These are phyloP conservation scores for Tribolium madens DNA, from an alignment of 1,140 invertebrate species.

Conservation along the genomic window DNA sequence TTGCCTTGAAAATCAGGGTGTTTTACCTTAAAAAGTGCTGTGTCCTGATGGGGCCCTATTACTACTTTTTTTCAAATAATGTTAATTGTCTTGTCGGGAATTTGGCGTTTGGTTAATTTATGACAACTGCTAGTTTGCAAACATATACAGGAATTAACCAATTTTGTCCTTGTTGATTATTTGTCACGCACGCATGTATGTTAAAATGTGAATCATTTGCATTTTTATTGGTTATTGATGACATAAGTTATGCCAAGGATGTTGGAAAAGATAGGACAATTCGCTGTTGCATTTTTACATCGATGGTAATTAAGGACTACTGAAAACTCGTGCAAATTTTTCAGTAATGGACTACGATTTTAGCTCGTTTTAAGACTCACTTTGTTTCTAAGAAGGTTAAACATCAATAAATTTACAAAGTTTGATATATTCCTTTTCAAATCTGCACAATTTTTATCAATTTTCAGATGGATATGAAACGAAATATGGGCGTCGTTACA, in stretches of 20 bases:
- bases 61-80: conserved; percentile 18
- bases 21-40: too few relatives aligned
- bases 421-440: too few relatives aligned
- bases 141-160: conserved; percentile 9
- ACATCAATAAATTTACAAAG: too few relatives aligned
- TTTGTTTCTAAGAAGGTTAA: not conserved
- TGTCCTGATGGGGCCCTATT: too few relatives aligned
- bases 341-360: not conserved
- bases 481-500: too few relatives aligned
- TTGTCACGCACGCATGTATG: conserved; percentile 5
- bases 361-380: not conserved
- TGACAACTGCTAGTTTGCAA: too few relatives aligned
- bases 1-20: too few relatives aligned
- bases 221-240: not conserved
- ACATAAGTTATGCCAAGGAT: not conserved
- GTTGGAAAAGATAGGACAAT: not conserved
- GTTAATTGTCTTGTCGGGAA: not conserved
- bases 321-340: not conserved
- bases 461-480: too few relatives aligned
- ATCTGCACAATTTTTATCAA: too few relatives aligned
- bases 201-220: not conserved
- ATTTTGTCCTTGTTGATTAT: conserved; percentile 15
- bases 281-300: not conserved
- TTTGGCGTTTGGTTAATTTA: conserved; percentile 3
- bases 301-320: not conserved